Evolutionary conservation across 2,797 vertebrate species (phyloP).

Genomic region (Dipus sagitta): DNA sequence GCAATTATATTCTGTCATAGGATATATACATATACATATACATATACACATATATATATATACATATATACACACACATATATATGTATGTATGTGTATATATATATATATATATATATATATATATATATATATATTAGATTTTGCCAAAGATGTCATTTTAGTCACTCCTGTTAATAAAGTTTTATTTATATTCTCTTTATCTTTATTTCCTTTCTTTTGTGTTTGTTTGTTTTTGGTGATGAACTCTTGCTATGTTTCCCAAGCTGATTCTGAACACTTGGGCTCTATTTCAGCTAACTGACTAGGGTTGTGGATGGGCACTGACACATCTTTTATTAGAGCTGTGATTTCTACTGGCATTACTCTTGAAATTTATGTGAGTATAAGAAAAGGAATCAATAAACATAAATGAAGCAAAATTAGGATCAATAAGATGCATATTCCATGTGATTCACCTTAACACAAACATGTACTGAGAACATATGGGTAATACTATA

Average conservation of each 20-base stretch:
- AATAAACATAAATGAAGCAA: neutral
- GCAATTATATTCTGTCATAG: neutral
- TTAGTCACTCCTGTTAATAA: too few relatives aligned
- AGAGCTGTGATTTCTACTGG: neutral
- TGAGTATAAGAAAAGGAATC: neutral
- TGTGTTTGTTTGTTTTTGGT: too few relatives aligned
- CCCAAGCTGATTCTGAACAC: too few relatives aligned
- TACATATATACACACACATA: too few relatives aligned
- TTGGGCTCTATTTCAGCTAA: too few relatives aligned
- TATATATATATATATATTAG: neutral
- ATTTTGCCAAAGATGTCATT: neutral
- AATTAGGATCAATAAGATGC: neutral
- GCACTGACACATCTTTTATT: neutral
- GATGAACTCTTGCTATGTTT: too few relatives aligned
- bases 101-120: neutral
- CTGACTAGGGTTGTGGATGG: too few relatives aligned
- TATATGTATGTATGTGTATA: too few relatives aligned
- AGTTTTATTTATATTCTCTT: too few relatives aligned
- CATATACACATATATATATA: neutral
- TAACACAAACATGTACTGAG: neutral
- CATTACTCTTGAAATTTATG: too few relatives aligned
- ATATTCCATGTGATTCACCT: too few relatives aligned
- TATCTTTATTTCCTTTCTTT: too few relatives aligned
- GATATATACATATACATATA: neutral
- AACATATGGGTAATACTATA: neutral